phyloP scores from a whole-genome alignment of 2,113 vertebrate species.

The Ptilonorhynchus violaceus region DNA sequence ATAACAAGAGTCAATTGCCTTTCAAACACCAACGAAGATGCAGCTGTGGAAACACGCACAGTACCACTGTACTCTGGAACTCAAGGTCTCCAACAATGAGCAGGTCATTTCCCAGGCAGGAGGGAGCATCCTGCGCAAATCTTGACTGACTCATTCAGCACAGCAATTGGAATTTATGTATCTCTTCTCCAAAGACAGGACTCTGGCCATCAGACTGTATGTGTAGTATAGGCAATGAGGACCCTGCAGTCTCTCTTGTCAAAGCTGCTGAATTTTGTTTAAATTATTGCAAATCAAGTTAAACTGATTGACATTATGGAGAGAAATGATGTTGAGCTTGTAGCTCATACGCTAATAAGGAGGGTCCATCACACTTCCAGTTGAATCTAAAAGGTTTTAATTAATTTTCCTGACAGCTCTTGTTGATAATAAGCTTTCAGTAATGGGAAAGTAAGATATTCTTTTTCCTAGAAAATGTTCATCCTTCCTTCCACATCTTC shows the following conservation, averaged over 20 bases:
- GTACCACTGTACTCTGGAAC: background rate
- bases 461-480: background rate
- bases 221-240: background rate
- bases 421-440: background rate
- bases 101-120: background rate
- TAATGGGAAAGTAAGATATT: background rate
- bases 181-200: background rate
- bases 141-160: background rate
- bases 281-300: background rate
- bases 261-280: background rate
- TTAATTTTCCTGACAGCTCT: background rate
- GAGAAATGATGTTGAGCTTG: background rate
- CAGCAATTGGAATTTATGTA: background rate
- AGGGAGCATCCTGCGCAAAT: background rate
- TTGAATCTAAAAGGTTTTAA: background rate
- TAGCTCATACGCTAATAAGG: background rate
- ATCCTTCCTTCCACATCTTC: background rate
- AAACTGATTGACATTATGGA: background rate
- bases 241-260: background rate
- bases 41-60: background rate
- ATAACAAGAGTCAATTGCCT: background rate
- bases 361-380: background rate
- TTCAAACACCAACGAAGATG: background rate
- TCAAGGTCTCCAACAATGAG: background rate
- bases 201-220: background rate